phyloP scores from a whole-genome alignment of 2,797 vertebrate species.

The Acridotheres tristis region DNA sequence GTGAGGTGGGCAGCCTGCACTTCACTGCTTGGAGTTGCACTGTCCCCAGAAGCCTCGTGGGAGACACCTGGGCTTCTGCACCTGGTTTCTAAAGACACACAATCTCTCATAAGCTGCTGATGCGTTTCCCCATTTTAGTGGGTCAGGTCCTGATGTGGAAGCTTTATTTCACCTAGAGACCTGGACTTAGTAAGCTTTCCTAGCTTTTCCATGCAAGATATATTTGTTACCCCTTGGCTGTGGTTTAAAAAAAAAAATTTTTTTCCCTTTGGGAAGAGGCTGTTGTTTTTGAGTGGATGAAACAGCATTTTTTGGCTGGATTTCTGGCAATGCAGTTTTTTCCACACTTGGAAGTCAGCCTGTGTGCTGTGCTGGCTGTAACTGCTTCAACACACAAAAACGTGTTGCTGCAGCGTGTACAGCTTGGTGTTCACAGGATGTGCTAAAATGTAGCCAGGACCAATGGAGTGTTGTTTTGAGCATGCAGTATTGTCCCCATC shows the following conservation, averaged over 20 bases:
- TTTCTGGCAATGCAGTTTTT: slow-evolving; percentile 24
- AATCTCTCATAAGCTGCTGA: not conserved
- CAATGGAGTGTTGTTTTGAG: not conserved
- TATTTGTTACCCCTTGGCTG: not conserved
- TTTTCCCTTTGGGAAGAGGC: not conserved
- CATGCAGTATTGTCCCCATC: not conserved
- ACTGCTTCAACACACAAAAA: not conserved
- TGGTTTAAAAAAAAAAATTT: not conserved
- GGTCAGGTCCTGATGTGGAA: not conserved
- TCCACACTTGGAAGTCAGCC: not conserved
- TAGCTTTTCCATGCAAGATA: not conserved
- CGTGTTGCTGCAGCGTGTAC: not conserved
- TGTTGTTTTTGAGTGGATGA: not conserved
- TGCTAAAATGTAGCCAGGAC: not conserved
- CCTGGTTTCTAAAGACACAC: not conserved
- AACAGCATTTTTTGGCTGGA: not conserved
- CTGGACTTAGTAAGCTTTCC: not conserved
- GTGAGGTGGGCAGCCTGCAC: not conserved
- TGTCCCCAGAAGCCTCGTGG: not conserved
- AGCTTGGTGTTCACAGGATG: not conserved
- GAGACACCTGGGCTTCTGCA: not conserved
- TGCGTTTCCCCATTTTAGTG: not conserved
- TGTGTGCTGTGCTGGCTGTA: slow-evolving; percentile 1
- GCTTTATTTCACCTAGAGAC: not conserved
- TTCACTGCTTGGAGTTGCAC: not conserved